Conservation (phyloP, 2,797 vertebrate species). For the Aselliscus stoliczkanus region DNA sequence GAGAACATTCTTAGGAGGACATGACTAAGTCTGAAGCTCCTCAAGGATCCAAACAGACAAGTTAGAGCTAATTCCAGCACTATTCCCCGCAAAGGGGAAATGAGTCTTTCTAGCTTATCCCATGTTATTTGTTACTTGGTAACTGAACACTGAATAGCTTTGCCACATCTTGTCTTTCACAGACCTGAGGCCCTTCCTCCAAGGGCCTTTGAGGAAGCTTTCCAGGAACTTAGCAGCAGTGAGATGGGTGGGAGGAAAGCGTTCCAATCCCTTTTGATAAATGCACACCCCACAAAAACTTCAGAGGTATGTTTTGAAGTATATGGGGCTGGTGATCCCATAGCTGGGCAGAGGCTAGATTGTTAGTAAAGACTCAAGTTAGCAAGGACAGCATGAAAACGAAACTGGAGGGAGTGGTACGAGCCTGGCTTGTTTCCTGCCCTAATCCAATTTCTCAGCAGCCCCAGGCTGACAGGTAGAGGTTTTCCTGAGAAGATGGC, state of each 20-base stretch:
- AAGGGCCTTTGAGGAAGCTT: not conserved
- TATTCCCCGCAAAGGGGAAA: not conserved
- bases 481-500: not conserved
- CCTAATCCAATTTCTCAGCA: not conserved
- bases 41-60: not conserved
- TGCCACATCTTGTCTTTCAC: not conserved
- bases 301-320: not conserved
- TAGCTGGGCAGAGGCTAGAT: not conserved
- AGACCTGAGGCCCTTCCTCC: not conserved
- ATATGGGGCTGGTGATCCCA: not conserved
- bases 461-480: not conserved
- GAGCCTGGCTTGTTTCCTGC: not conserved
- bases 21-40: not conserved
- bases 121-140: not conserved
- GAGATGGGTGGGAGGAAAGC: not conserved
- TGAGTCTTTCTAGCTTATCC: not conserved
- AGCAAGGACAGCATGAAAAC: not conserved
- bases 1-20: not conserved
- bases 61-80: not conserved
- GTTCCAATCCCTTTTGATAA: not conserved
- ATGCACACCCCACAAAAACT: not conserved
- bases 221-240: not conserved
- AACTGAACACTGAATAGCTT: not conserved
- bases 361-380: not conserved
- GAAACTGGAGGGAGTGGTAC: too few relatives aligned